Percentiles rank a stretch among this genome's conserved stretches.
phyloP scores from a whole-genome alignment of 2,113 vertebrate species.

The Mesembrinibis cayennensis region DNA sequence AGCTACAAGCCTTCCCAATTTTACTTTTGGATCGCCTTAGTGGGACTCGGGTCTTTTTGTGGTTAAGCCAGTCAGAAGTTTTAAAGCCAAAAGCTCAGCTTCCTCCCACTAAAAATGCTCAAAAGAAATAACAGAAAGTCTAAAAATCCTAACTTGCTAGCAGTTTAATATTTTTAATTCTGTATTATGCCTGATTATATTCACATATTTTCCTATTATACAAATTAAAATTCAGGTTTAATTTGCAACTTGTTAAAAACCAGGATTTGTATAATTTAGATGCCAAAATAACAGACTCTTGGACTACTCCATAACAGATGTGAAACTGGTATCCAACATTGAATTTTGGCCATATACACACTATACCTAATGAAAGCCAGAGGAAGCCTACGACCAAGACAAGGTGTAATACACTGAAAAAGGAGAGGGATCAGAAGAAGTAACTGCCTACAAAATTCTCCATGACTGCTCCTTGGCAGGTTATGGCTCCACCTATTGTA shows the following conservation, averaged over 20 bases:
- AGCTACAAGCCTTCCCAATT: background rate
- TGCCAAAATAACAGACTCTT: conserved; percentile 46
- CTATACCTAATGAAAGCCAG: background rate
- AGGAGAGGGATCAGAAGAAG: background rate
- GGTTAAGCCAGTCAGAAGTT: conserved; percentile 12
- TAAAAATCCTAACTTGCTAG: background rate
- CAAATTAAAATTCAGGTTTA: conserved; percentile 23
- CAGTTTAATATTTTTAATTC: background rate
- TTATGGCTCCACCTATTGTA: background rate
- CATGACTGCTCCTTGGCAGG: background rate
- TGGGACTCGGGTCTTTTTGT: background rate
- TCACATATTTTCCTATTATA: conserved; percentile 19
- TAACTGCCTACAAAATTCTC: conserved; percentile 22
- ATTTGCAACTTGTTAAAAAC: conserved; percentile 22
- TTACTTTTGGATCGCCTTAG: conserved; percentile 12
- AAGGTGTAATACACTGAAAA: conserved; percentile 16
- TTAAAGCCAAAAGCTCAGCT: conserved; percentile 15
- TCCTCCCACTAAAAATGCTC: background rate
- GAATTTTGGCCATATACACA: background rate
- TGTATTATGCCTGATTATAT: background rate
- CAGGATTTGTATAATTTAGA: conserved; percentile 26
- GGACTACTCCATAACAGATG: conserved; percentile 12
- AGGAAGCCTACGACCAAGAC: conserved; percentile 1
- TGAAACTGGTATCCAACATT: conserved; percentile 5
- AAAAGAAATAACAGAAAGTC: background rate